A percentile compares a stretch with the other conserved stretches of the same genome.
phyloP scores from a whole-genome alignment of 2,888 invertebrate genomes.

The Oscheius onirici region DNA sequence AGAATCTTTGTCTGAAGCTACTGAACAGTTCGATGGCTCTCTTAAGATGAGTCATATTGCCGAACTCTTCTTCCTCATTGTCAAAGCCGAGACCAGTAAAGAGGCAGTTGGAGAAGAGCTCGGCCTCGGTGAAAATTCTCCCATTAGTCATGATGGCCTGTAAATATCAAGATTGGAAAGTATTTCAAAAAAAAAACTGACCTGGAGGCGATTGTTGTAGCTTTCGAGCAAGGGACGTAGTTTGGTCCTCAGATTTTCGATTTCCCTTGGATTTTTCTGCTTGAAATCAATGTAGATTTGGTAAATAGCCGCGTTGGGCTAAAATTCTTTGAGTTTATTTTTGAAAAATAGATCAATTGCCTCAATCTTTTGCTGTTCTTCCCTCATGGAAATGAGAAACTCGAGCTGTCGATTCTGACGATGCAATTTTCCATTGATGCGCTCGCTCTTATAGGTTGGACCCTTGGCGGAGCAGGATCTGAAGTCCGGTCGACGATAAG shows the following conservation, averaged over 20 bases:
- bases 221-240: not conserved
- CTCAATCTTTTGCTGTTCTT: not conserved
- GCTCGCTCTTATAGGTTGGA: not conserved
- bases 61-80: not conserved
- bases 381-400: not conserved
- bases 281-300: not conserved
- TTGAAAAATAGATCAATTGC: not conserved
- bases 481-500: constrained; percentile 1
- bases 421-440: not conserved
- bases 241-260: too few relatives aligned
- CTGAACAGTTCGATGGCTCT: not conserved
- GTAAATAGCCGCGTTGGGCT: not conserved
- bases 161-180: too few relatives aligned
- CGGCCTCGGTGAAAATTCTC: not conserved
- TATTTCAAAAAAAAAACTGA: not conserved
- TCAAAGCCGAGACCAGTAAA: not conserved
- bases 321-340: not conserved
- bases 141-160: not conserved
- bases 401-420: constrained; percentile 4
- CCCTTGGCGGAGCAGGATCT: not conserved
- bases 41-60: not conserved
- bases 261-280: not conserved
- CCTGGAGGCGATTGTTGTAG: not conserved
- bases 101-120: constrained; percentile 1
- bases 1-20: not conserved